Evolutionary conservation across 2,113 vertebrate genomes (phyloP), one percentile per base, ranked within the genome.

Genomic region (Salvelinus namaycush): DNA sequence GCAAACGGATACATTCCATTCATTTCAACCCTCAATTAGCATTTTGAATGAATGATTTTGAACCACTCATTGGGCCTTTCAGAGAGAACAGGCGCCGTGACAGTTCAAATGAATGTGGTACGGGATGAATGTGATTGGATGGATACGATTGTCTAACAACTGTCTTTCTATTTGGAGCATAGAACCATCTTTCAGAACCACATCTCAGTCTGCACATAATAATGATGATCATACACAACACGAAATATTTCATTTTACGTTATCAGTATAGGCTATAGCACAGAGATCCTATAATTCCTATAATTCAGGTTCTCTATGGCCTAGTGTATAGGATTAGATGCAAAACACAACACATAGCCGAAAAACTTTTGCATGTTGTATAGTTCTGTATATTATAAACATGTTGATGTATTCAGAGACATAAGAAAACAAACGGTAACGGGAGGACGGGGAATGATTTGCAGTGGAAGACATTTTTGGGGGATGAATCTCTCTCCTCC

Each of bases 1-100:
- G 64, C 26, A 70, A 72, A 62, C 71, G 29, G 60, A 51, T 51
- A 74, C 72, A 76, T 86, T 79, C 24, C 27, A 7, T 24, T 62
- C 9, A 62, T n/a, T 70, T 39, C 18, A 7, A 57, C n/a, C 71
- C 51, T 34, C 68, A 44, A 8, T 12, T n/a, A 72, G 13, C 34
- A 44, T 81, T 83, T 73, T 84, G 70, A 74, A 82, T 85, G 76
- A 84, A 83, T 83, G 16, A 13, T n/a, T 80, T 88, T 87, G 81
- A 86, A 88, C 89, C 75, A 77, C 65, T 81, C 76, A 77, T 82
- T 75, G 82, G 75, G 80, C 44, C 60, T 7, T 62, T 62, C n/a
- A n/a, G 59, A 16, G 18, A 62, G 59, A 22, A 24, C n/a, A 62
- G 59, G n/a, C 2, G 67, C 72, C 74, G 82, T 64, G 4, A 57